These are phyloP conservation scores for Arothron firmamentum DNA, from an alignment of 2,113 vertebrate species.

Conservation along the genomic window DNA sequence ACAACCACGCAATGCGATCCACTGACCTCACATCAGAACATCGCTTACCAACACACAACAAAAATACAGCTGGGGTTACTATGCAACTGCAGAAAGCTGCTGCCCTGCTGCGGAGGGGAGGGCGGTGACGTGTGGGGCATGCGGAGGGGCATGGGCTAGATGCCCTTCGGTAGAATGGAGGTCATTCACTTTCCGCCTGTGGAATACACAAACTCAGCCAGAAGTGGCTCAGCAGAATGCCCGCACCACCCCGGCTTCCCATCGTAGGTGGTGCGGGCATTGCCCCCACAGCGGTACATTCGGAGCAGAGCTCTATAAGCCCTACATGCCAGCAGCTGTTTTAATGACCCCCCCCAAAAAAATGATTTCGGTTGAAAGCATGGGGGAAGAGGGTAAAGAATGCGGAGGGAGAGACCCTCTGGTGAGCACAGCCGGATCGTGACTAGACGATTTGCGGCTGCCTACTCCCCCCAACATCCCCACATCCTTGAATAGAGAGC, in stretches of 20 bases:
- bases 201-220: too few relatives aligned
- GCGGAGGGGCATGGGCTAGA: slow-evolving; percentile 15
- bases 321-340: slow-evolving; percentile 48
- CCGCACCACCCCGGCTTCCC: slow-evolving; percentile 30
- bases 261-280: slow-evolving; percentile 58
- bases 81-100: slow-evolving; percentile 32
- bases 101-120: slow-evolving; percentile 7
- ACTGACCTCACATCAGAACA: slow-evolving; percentile 63
- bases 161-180: slow-evolving; percentile 5
- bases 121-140: slow-evolving; percentile 12
- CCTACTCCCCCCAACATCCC: not conserved
- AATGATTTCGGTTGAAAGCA: slow-evolving; percentile 41
- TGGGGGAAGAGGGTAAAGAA: slow-evolving; percentile 22
- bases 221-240: too few relatives aligned
- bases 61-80: slow-evolving; percentile 56
- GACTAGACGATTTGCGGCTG: not conserved
- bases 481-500: too few relatives aligned
- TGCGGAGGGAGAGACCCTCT: slow-evolving; percentile 19
- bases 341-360: slow-evolving; percentile 36
- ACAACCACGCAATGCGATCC: slow-evolving; percentile 51
- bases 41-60: slow-evolving; percentile 38
- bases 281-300: slow-evolving; percentile 52
- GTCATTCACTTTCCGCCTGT: slow-evolving; percentile 16
- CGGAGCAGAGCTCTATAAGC: too few relatives aligned
- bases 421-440: slow-evolving; percentile 4